A percentile compares a stretch with the other conserved stretches of the same genome.
Conservation (phyloP, 2,888 invertebrate species). For the Diploptera punctata region DNA sequence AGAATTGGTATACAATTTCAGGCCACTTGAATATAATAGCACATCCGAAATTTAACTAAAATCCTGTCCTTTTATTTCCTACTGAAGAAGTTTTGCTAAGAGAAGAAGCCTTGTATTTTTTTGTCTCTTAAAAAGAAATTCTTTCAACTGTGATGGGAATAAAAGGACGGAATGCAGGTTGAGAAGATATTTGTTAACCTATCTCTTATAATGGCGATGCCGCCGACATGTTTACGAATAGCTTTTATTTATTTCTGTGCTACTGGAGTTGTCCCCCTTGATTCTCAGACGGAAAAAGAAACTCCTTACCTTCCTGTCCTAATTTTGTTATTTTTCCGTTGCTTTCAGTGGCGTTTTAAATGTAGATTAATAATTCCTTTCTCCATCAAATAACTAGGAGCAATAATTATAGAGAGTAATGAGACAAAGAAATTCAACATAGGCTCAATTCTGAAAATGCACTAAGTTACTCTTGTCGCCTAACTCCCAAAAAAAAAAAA, state of each 20-base stretch:
- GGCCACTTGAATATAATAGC: background rate
- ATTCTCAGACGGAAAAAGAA: background rate
- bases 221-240: background rate
- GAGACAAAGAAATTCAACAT: too few relatives aligned
- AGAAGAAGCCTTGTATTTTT: background rate
- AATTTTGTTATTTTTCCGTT: background rate
- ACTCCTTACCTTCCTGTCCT: slow-evolving; percentile 1
- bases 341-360: background rate
- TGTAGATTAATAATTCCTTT: too few relatives aligned
- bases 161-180: background rate
- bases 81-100: background rate
- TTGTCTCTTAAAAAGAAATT: background rate
- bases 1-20: background rate
- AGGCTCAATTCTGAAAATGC: too few relatives aligned
- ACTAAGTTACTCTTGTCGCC: too few relatives aligned
- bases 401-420: too few relatives aligned
- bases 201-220: slow-evolving; percentile 7
- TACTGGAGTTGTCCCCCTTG: background rate
- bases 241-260: slow-evolving; percentile 17
- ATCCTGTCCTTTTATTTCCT: background rate
- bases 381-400: too few relatives aligned
- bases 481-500: too few relatives aligned
- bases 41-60: background rate
- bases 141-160: slow-evolving; percentile 10
- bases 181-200: background rate